Evolutionary conservation across 1,140 invertebrate species (phyloP).

Genomic region (Octopus bimaculoides): DNA sequence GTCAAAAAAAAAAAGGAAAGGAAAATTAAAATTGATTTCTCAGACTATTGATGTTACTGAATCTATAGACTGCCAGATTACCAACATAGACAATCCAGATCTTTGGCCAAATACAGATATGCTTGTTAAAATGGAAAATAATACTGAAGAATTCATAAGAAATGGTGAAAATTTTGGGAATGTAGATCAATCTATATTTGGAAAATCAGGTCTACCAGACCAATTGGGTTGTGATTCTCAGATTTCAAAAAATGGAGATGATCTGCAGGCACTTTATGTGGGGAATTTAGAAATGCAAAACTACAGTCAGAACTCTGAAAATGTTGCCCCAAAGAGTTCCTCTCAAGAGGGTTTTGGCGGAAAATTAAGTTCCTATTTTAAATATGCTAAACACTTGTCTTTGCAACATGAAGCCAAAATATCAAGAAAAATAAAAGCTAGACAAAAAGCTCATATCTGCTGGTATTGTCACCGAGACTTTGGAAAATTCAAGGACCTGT

Average conservation of each 20-base stretch:
- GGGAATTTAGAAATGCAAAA: too few relatives aligned
- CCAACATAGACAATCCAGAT: not conserved
- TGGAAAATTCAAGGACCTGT: not conserved
- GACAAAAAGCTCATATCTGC: not conserved
- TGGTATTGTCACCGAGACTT: not conserved
- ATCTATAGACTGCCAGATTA: not conserved
- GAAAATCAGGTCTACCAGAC: too few relatives aligned
- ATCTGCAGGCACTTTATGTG: not conserved
- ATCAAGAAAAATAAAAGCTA: not conserved
- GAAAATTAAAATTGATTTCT: too few relatives aligned
- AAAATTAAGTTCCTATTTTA: not conserved
- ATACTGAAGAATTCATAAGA: not conserved
- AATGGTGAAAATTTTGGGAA: not conserved
- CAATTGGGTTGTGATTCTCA: not conserved
- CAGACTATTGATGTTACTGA: too few relatives aligned
- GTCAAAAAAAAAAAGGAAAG: too few relatives aligned
- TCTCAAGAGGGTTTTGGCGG: not conserved
- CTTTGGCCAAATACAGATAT: not conserved
- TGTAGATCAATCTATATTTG: not conserved
- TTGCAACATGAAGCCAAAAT: not conserved
- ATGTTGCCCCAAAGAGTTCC: not conserved
- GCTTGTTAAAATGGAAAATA: not conserved
- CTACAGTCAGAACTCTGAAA: not conserved
- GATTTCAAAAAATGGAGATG: not conserved
- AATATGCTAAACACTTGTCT: slow-evolving; percentile 3